A percentile compares a stretch with the other conserved stretches of the same genome.
phyloP scores from a whole-genome alignment of 2,888 invertebrate species.

The Mantis religiosa region DNA sequence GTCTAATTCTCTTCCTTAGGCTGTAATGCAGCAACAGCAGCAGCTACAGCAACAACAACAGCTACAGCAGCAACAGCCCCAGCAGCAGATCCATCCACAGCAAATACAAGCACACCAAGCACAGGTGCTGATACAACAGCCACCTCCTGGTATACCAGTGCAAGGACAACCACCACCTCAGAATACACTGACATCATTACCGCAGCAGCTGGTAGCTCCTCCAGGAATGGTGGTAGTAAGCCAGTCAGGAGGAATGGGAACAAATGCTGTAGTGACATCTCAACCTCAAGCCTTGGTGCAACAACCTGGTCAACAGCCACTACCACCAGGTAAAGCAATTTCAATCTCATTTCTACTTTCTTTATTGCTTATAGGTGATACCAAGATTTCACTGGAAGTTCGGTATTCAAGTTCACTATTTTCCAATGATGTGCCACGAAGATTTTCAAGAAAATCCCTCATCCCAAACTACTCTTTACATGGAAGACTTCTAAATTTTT shows the following conservation, averaged over 20 bases:
- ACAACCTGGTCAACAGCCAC: conserved; percentile 16
- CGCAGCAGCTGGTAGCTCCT: conserved; percentile 16
- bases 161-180: conserved; percentile 15
- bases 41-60: conserved; percentile 34
- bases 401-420: too few relatives aligned
- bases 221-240: conserved; percentile 20
- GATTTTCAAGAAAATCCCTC: too few relatives aligned
- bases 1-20: background rate
- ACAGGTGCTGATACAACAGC: conserved; percentile 42
- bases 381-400: too few relatives aligned
- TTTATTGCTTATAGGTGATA: too few relatives aligned
- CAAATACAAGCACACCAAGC: conserved; percentile 36
- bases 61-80: conserved; percentile 44
- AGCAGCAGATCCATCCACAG: conserved; percentile 43
- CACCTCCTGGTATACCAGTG: conserved; percentile 35
- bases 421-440: too few relatives aligned
- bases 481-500: too few relatives aligned
- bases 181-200: conserved; percentile 2
- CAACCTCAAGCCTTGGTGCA: conserved; percentile 15
- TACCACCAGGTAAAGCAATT: conserved; percentile 1
- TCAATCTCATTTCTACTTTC: too few relatives aligned
- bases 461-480: too few relatives aligned
- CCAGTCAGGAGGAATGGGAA: background rate
- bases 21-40: conserved; percentile 23
- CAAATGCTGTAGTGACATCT: conserved; percentile 2